Evolutionary conservation across 2,888 invertebrate species (phyloP).

Genomic region (Yponomeuta sedellus): DNA sequence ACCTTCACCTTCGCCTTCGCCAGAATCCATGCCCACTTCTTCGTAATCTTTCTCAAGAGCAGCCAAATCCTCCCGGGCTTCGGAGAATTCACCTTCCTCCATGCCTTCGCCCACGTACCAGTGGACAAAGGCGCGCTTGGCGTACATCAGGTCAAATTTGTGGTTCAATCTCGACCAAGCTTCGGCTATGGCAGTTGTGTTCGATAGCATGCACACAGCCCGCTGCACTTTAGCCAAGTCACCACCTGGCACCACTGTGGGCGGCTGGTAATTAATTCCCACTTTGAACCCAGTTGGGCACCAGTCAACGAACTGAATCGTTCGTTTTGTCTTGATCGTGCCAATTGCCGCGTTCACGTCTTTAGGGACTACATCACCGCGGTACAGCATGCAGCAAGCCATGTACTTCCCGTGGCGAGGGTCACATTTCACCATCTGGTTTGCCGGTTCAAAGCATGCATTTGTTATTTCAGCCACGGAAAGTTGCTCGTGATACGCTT

Average conservation of each 20-base stretch:
- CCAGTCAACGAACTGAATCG: constrained; percentile 96
- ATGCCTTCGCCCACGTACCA: constrained; percentile 93
- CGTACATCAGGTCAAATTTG: constrained; percentile 97
- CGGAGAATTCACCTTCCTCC: constrained; percentile 92
- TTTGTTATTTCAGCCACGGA: constrained; percentile 95
- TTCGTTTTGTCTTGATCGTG: constrained; percentile 94
- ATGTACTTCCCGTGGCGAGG: constrained; percentile 94
- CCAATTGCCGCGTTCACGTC: constrained; percentile 96
- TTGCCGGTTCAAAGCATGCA: constrained; percentile 95
- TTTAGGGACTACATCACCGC: constrained; percentile 96
- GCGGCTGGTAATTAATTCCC: constrained; percentile 92
- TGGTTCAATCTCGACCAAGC: constrained; percentile 97
- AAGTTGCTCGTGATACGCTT: constrained; percentile 94
- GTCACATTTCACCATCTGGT: constrained; percentile 96
- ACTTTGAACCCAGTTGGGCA: constrained; percentile 87
- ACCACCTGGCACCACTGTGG: constrained; percentile 92
- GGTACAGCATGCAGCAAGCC: constrained; percentile 96
- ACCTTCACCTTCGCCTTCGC: constrained; percentile 87
- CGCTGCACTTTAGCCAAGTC: constrained; percentile 95
- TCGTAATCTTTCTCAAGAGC: constrained; percentile 91
- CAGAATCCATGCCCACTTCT: constrained; percentile 90
- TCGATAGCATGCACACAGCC: constrained; percentile 97
- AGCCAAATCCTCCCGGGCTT: constrained; percentile 79
- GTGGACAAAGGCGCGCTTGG: constrained; percentile 96
- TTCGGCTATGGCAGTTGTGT: constrained; percentile 98